Base-by-base conservation (phyloP, 2,888 invertebrate species). In the Tridacna crocea region DNA sequence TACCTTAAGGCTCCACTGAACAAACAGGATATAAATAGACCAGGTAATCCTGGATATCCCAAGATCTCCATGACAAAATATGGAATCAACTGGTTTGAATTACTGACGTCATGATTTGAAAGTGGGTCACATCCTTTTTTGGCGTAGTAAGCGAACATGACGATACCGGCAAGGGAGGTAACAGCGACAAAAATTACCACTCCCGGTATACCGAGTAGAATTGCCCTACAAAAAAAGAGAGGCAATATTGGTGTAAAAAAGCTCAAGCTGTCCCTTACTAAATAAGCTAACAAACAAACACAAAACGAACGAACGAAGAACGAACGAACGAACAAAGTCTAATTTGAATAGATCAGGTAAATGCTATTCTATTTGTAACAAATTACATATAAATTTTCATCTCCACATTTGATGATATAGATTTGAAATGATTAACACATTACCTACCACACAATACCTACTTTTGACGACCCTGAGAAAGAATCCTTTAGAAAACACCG, bases 1-100 rank as follows among this genome's bases (percentile, higher is more conserved):
- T 83, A 91, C 91, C 91, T 91, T 12, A 91, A 80, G 24, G 91
- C 89, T 1, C 91, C 90, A 66, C 90, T 90, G 66, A 91, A 90
- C 13, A 91, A 81, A 80, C 89, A 89, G 8, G 91, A 84, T 17
- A 91, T 79, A 80, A 91, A 91, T n/a, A 91, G 79, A 6, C 90
- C 91, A 0, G 91, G 91, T n/a, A 91, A 51, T 17, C 90, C 91
- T 0, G 89, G 89, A 51, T 88, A 89, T 19, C 88, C 88, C 6
- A 91, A 73, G 11, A 89, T 83, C 65, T 89, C 88, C 88, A 91
- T 87, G 11, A 91, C 90, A 79, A 89, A 91, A 65, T 85, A 88
- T 13, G 90, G 91, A 19, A 88, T 88, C 19, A 91, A 63, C 87
- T 91, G 90, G 72, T 91, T 91, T 3, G 89, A 72, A 75, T 91